Evolutionary conservation across 2,888 invertebrate genomes (phyloP).

Genomic region (Ectemnius continuus): DNA sequence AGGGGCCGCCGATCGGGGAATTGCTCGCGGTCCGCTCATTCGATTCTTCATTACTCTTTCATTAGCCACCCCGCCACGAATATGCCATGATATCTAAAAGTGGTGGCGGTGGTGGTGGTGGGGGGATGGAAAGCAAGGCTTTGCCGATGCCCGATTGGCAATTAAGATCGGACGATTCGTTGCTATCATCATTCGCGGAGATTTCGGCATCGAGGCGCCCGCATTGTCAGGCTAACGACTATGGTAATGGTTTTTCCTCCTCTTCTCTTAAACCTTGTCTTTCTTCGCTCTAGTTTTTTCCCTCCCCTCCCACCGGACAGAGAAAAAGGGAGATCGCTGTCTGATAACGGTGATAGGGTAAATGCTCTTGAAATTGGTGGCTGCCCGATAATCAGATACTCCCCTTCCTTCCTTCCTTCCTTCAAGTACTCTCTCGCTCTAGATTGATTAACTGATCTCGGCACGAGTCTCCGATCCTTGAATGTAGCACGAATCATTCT

Average conservation of each 20-base stretch:
- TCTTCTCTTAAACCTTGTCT: not conserved
- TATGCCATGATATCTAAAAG: not conserved
- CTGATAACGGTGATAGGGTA: slow-evolving; percentile 41
- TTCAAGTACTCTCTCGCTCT: too few relatives aligned
- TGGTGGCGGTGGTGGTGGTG: not conserved
- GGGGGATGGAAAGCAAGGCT: not conserved
- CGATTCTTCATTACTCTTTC: slow-evolving; percentile 5
- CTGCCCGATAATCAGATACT: not conserved
- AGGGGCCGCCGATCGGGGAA: too few relatives aligned
- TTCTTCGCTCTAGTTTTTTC: not conserved
- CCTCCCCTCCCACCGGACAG: not conserved
- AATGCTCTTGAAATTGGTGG: slow-evolving; percentile 28
- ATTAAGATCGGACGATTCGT: slow-evolving; percentile 35
- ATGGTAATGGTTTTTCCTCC: slow-evolving; percentile 31
- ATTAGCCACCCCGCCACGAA: not conserved
- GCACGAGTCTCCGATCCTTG: too few relatives aligned
- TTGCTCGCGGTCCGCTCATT: too few relatives aligned
- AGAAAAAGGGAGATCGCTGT: slow-evolving; percentile 31
- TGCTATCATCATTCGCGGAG: slow-evolving; percentile 21
- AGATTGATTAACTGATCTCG: too few relatives aligned
- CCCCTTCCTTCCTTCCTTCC: too few relatives aligned
- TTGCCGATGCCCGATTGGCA: slow-evolving; percentile 28
- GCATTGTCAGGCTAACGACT: slow-evolving; percentile 34
- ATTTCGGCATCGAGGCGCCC: slow-evolving; percentile 20
- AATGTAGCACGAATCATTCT: too few relatives aligned